Evolutionary conservation across 2,113 vertebrate species (phyloP), one percentile per base, ranked within the genome.

Genomic region (Arizona elegans): DNA sequence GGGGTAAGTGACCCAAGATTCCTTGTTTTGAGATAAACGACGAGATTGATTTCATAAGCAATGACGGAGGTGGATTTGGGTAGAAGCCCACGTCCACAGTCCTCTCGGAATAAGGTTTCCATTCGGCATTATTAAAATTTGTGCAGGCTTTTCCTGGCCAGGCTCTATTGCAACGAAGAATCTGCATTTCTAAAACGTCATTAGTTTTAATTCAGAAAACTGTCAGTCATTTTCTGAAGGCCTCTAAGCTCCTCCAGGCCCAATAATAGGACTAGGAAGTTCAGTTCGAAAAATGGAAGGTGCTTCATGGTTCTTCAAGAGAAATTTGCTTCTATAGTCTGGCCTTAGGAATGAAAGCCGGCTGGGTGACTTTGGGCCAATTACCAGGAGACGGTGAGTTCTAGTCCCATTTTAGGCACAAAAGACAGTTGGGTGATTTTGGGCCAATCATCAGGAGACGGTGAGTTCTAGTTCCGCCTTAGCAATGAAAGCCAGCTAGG

Each of bases 121-220:
- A 52, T 59, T 47, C 50, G 33, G 43, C 43, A 33, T 59, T 56
- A 26, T 91, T 90, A 58, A 38, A 43, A 56, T 54, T 55, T 15
- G 9, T 10, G 3, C 38, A 55, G 13, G 8, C 0, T 0, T 50
- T 65, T 54, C 1, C 1, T 43, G 15, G 8, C 21, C 0, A 52
- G 0, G 0, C 15, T 3, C 26, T 11, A 0, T 10, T 8, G 59
- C 52, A 92, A 23, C 47, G 92, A 17, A 86, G 90, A 55, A 65
- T 11, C 52, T 86, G 13, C 88, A 86, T 0, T 85, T 33, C 92
- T 88, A 53, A 0, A 10, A 52, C 0, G 5, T 0, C 10, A 52
- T 92, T 47, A 54, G 2, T 92, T 92, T 89, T 26, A 92, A 92
- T 94, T 92, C 88, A 17, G 1, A 54, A 4, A 92, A 23, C 24